A percentile compares a stretch with the other conserved stretches of the same genome.
Evolutionary conservation across 2,797 vertebrate genomes (phyloP).

Genomic region (Antennarius maculatus): DNA sequence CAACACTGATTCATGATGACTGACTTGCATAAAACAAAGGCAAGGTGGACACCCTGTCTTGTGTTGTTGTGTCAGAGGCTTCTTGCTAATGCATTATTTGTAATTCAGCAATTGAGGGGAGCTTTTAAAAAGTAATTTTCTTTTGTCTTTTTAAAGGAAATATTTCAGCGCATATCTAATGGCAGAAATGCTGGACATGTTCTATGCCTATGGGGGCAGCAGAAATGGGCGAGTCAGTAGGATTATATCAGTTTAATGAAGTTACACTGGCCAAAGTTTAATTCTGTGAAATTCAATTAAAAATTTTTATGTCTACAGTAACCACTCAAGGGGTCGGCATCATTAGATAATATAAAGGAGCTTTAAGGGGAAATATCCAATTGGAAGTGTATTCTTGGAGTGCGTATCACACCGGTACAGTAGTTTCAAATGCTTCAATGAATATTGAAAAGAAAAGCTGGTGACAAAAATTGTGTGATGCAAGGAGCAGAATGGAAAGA

Average conservation of each 20-base stretch:
- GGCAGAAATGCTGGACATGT: conserved; percentile 55
- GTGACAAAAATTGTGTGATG: conserved; percentile 5
- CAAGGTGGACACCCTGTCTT: conserved; percentile 21
- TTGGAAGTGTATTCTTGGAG: conserved; percentile 28
- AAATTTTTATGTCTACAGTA: conserved; percentile 61
- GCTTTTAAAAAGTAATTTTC: conserved; percentile 54
- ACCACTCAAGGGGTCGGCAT: conserved; percentile 57
- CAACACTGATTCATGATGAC: conserved; percentile 67
- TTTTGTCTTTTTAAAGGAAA: conserved; percentile 55
- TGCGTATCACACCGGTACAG: background rate
- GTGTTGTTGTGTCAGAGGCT: conserved; percentile 27
- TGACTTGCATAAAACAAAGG: conserved; percentile 41
- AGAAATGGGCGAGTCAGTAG: conserved; percentile 57
- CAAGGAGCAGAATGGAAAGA: conserved; percentile 8
- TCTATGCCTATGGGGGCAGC: conserved; percentile 55
- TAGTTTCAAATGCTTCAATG: conserved; percentile 10
- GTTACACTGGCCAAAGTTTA: conserved; percentile 67
- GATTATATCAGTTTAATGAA: conserved; percentile 77
- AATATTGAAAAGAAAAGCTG: conserved; percentile 25
- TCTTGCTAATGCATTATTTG: conserved; percentile 40
- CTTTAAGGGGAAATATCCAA: conserved; percentile 35
- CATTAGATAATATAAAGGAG: conserved; percentile 50
- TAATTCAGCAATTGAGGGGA: conserved; percentile 7
- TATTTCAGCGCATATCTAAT: conserved; percentile 58
- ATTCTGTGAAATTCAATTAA: conserved; percentile 76